These are phyloP conservation scores for Halcyon badia DNA, from an alignment of 2,797 vertebrate genomes.

Conservation along the genomic window DNA sequence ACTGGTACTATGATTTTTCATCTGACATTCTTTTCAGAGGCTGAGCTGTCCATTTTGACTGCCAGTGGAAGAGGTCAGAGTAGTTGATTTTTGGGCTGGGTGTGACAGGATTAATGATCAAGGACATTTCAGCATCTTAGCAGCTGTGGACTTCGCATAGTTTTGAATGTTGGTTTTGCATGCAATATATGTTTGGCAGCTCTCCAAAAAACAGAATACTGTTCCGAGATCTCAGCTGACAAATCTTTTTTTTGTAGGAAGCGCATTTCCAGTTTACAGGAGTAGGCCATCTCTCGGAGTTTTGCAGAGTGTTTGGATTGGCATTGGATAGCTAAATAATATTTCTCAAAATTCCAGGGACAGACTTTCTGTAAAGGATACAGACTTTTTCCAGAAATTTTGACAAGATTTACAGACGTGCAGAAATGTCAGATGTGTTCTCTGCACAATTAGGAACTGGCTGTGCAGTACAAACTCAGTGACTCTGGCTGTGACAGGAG, in stretches of 20 bases:
- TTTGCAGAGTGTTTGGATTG: background rate
- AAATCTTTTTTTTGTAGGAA: conserved; percentile 69
- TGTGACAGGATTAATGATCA: conserved; percentile 66
- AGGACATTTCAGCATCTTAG: conserved; percentile 66
- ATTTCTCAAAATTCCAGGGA: background rate
- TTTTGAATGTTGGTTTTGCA: conserved; percentile 47
- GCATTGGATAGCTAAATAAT: background rate
- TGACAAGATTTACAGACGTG: background rate
- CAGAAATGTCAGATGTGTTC: conserved; percentile 12
- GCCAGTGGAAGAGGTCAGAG: background rate
- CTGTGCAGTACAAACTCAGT: background rate
- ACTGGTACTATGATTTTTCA: background rate
- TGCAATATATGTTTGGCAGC: conserved; percentile 60
- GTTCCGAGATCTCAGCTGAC: conserved; percentile 63
- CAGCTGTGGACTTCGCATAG: conserved; percentile 22
- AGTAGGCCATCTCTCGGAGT: background rate
- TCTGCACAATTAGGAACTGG: background rate
- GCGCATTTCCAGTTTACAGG: conserved; percentile 28
- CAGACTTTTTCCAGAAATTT: background rate
- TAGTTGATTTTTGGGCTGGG: conserved; percentile 57
- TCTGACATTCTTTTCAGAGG: conserved; percentile 13
- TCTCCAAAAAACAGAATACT: conserved; percentile 43
- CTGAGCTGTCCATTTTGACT: conserved; percentile 4
- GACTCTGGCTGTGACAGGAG: background rate
- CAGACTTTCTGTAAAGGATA: background rate